A percentile compares a stretch with the other conserved stretches of the same genome.
Conservation (phyloP, 2,797 vertebrate species). For the Platyrinchus mystaceus region DNA sequence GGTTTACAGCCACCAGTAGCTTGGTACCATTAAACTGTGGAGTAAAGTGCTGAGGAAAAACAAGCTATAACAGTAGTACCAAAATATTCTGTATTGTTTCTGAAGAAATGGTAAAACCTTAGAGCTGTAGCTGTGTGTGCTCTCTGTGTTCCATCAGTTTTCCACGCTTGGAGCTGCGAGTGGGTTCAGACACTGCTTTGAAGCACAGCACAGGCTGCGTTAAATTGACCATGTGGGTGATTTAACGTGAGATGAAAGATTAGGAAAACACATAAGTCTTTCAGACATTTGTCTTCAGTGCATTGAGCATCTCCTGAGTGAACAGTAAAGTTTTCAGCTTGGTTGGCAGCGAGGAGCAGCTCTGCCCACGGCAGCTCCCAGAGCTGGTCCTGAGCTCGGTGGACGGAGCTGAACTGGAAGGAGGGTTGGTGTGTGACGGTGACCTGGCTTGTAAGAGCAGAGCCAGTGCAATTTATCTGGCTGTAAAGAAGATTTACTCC, state of each 20-base stretch:
- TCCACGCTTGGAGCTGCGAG: neutral
- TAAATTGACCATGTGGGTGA: neutral
- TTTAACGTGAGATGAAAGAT: neutral
- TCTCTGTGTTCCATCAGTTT: neutral
- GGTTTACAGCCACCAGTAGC: neutral
- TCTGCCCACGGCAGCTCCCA: neutral
- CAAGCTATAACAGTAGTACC: neutral
- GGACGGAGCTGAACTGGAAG: neutral
- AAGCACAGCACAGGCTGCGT: neutral
- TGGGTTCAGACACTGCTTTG: fast-evolving
- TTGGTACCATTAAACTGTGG: neutral
- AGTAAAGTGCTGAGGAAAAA: neutral
- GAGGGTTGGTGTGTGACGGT: fast-evolving
- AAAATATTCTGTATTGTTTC: neutral
- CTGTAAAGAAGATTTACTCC: neutral
- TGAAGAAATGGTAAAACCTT: neutral
- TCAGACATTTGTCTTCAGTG: neutral
- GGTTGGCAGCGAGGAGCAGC: neutral
- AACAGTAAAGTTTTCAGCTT: too few relatives aligned
- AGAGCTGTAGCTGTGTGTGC: fast-evolving
- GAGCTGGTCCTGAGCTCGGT: neutral
- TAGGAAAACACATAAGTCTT: neutral
- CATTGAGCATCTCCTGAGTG: neutral
- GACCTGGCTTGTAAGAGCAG: neutral
- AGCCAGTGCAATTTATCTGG: fast-evolving